A percentile compares a stretch with the other conserved stretches of the same genome.
phyloP scores from a whole-genome alignment of 2,888 invertebrate species.

The Malthinus seriepunctatus region DNA sequence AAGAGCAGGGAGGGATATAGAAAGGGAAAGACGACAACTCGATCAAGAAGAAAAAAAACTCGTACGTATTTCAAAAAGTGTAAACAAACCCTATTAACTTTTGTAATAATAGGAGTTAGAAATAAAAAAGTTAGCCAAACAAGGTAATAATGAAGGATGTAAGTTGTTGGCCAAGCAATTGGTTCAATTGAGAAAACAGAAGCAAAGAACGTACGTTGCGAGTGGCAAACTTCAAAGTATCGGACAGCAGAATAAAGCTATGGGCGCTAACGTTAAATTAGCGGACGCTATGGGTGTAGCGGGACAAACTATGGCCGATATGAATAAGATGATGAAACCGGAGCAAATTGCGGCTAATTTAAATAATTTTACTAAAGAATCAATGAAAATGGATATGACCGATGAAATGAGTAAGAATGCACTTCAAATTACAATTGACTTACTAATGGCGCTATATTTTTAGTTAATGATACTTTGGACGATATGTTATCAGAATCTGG shows the following conservation, averaged over 20 bases:
- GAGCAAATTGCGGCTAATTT: constrained; percentile 81
- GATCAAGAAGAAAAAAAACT: constrained; percentile 90
- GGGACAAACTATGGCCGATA: constrained; percentile 84
- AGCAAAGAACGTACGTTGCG: constrained; percentile 78
- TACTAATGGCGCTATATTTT: constrained; percentile 35
- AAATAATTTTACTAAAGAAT: constrained; percentile 81
- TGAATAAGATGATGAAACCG: constrained; percentile 87
- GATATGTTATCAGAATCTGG: constrained; percentile 87
- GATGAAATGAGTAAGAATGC: constrained; percentile 85
- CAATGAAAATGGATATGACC: constrained; percentile 91
- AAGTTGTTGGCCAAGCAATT: constrained; percentile 87
- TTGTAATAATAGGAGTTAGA: constrained; percentile 71
- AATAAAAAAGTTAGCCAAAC: constrained; percentile 86
- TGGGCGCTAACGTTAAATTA: constrained; percentile 87
- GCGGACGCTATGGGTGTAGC: constrained; percentile 88
- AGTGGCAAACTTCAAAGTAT: constrained; percentile 79
- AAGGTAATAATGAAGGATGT: constrained; percentile 84
- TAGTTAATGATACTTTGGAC: constrained; percentile 88
- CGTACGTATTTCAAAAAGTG: constrained; percentile 55
- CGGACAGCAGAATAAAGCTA: constrained; percentile 83
- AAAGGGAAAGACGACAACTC: constrained; percentile 77
- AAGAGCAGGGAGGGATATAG: constrained; percentile 82
- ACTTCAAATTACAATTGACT: not conserved
- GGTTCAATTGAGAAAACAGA: constrained; percentile 85
- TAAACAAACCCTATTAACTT: constrained; percentile 3